Evolutionary conservation across 2,888 invertebrate species (phyloP).

Genomic region (Eupithecia abbreviata): DNA sequence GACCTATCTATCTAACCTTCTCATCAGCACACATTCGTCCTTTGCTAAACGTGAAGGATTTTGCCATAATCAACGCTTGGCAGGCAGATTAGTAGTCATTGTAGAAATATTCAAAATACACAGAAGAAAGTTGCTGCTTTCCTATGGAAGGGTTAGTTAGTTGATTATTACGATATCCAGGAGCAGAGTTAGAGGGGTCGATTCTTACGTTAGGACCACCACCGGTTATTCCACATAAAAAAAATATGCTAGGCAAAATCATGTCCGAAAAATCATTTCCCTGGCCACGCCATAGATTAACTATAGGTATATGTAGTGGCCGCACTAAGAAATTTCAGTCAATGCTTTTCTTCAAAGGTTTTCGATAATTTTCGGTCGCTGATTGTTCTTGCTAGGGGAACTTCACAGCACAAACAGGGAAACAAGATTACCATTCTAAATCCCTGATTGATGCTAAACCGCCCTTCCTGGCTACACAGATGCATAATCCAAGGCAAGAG

Average conservation of each 20-base stretch:
- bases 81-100: too few relatives aligned
- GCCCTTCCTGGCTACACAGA: conserved; percentile 58
- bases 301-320: too few relatives aligned
- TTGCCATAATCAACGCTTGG: not conserved
- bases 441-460: conserved; percentile 73
- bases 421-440: conserved; percentile 73
- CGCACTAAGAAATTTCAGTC: not conserved
- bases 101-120: not conserved
- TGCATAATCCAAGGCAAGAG: conserved; percentile 52
- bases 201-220: not conserved
- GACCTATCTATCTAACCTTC: too few relatives aligned
- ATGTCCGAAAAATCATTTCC: not conserved
- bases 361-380: not conserved
- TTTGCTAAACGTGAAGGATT: not conserved
- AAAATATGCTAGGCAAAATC: not conserved
- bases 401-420: conserved; percentile 55
- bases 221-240: not conserved
- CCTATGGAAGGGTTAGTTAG: not conserved
- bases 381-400: conserved; percentile 19
- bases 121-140: not conserved
- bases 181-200: not conserved
- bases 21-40: too few relatives aligned
- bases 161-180: not conserved
- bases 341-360: not conserved
- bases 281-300: not conserved